phyloP scores from a whole-genome alignment of 1,140 invertebrate species.

The Drosophila ironensis region DNA sequence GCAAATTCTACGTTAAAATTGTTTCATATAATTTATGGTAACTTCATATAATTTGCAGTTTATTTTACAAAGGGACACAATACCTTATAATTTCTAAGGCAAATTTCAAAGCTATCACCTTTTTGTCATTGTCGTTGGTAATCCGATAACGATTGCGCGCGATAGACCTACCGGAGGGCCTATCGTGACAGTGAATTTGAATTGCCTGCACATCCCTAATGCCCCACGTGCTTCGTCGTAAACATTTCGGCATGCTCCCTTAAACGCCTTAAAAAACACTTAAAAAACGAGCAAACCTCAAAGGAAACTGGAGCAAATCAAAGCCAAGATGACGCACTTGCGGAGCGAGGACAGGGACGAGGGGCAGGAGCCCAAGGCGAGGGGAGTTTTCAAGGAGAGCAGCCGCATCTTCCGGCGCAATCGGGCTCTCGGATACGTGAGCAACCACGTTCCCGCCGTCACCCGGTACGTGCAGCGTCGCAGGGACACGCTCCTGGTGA shows the following conservation, averaged over 20 bases:
- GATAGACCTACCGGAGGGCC: no score
- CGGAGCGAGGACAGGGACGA: conserved; percentile 9
- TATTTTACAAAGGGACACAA: no score
- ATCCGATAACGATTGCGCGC: no score
- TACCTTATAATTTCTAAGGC: no score
- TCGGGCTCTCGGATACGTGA: conserved; percentile 95
- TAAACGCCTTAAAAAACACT: not conserved
- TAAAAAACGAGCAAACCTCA: no score
- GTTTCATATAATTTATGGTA: no score
- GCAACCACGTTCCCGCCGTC: conserved; percentile 93
- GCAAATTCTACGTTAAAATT: no score
- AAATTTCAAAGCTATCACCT: no score
- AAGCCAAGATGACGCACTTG: conserved; percentile 50
- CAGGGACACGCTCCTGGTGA: conserved; percentile 94
- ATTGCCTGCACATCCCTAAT: not conserved
- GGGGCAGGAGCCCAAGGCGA: no score
- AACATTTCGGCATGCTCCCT: conserved; percentile 1
- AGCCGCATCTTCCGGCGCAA: conserved; percentile 93
- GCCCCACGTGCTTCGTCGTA: not conserved
- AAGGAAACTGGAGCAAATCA: not conserved
- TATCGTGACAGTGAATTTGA: no score
- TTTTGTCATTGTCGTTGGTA: no score
- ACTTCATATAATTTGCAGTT: no score
- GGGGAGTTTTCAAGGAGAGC: conserved; percentile 53
- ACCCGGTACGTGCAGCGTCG: conserved; percentile 91